Conservation (phyloP, 2,797 vertebrate species). For the Lutjanus argentimaculatus region DNA sequence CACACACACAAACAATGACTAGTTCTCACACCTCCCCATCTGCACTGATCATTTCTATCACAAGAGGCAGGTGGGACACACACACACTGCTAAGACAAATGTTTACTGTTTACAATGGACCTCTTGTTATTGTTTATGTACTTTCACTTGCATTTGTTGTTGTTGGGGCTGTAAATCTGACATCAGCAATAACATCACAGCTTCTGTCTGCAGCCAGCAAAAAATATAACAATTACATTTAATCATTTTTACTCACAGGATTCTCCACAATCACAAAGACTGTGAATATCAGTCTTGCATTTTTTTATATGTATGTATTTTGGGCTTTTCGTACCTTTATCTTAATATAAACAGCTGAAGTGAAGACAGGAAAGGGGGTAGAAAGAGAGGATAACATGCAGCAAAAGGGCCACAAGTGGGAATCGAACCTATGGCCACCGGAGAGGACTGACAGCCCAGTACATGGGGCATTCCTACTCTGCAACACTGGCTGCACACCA, state of each 20-base stretch:
- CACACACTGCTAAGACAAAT: slow-evolving; percentile 70
- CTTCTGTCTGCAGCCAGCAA: neutral
- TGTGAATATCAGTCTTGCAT: neutral
- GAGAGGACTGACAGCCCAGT: no score
- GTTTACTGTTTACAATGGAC: slow-evolving; percentile 66
- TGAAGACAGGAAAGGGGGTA: no score
- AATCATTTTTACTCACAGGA: neutral
- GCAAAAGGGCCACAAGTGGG: no score
- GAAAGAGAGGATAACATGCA: no score
- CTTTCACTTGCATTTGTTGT: slow-evolving; percentile 54
- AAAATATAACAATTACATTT: neutral
- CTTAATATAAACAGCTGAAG: no score
- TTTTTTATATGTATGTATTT: no score
- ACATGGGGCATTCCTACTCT: no score
- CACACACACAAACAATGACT: slow-evolving; percentile 19
- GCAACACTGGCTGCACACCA: no score
- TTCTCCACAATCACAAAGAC: neutral
- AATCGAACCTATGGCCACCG: no score
- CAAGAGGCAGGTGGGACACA: slow-evolving; percentile 63
- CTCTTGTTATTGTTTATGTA: slow-evolving; percentile 66
- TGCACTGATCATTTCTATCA: slow-evolving; percentile 78
- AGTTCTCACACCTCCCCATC: slow-evolving; percentile 83
- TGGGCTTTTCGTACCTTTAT: no score
- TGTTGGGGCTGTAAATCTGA: slow-evolving; percentile 56
- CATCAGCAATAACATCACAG: slow-evolving; percentile 34